These are phyloP conservation scores for Cephonodes hylas DNA, from an alignment of 2,888 invertebrate genomes.

Conservation along the genomic window DNA sequence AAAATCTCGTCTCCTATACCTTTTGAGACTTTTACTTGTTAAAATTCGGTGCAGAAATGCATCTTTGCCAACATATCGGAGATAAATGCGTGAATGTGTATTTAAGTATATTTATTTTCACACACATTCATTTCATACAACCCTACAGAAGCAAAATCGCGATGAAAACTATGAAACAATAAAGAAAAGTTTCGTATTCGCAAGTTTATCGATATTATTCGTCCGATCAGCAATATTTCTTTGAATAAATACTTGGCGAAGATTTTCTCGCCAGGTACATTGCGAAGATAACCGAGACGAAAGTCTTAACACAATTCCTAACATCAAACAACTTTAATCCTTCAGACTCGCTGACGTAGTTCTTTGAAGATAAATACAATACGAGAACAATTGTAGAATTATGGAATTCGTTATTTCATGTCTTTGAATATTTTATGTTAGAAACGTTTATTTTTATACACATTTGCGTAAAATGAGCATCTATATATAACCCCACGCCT, in stretches of 20 bases:
- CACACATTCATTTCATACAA: too few relatives aligned
- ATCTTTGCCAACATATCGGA: too few relatives aligned
- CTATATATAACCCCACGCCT: too few relatives aligned
- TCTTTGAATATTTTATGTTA: background rate
- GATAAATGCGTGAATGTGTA: too few relatives aligned
- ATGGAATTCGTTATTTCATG: background rate
- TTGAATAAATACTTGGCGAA: background rate
- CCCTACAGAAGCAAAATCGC: background rate
- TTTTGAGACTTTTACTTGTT: too few relatives aligned
- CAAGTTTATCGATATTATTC: background rate
- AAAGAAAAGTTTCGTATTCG: background rate
- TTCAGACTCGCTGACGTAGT: background rate
- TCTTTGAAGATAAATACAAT: background rate
- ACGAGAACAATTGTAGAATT: background rate
- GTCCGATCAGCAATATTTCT: background rate
- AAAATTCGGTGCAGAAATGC: too few relatives aligned
- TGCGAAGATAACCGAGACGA: background rate
- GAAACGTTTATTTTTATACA: too few relatives aligned
- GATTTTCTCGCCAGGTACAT: background rate
- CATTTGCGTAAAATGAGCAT: too few relatives aligned
- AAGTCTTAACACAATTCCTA: background rate
- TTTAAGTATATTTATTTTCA: too few relatives aligned
- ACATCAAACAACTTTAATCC: constrained; percentile 7
- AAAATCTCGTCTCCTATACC: too few relatives aligned
- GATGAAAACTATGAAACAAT: background rate